Evolutionary conservation across 2,797 vertebrate genomes (phyloP), one percentile per base, ranked within the genome.

Genomic region (Hypotaenidia okinawae): DNA sequence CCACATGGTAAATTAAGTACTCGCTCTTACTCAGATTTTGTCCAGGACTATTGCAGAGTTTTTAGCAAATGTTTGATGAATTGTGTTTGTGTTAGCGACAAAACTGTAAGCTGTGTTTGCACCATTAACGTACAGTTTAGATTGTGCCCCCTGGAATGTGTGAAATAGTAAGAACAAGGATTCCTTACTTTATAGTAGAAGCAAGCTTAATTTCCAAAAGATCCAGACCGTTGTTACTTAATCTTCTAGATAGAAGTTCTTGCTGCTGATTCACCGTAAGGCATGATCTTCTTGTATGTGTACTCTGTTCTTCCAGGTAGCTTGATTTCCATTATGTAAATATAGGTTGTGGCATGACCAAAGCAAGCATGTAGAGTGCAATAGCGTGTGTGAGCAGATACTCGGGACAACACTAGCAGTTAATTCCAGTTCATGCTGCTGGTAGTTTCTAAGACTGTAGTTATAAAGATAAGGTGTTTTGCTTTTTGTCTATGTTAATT

Each of bases 231-330:
- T 85, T 23, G 19, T 76, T 86, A 59, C 19, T 9, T 62, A 39
- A 4, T 74, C 19, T 51, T 74, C 37, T 73, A 39, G 33, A 3
- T 4, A 54, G 32, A 66, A 73, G 24, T 55, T 87, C 13, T 62
- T 66, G 23, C 30, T 64, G 17, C 25, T 70, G 7, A 75, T 64
- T 69, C 61, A 28, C 25, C 73, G 33, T 10, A 23, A 18, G 6
- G 19, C 5, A 3, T 15, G 16, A 1, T 69, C 24, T 49, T 69
- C 24, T 49, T 68, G 15, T 45, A n/a, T 13, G 0, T 2, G 0
- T 57, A 6, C 58, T 73, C 30, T 3, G 1, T 57, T 89, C 37
- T 52, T 79, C 55, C 41, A 49, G 55, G 45, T 73, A 18, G 16
- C 13, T 79, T 16, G 43, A 33, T 57, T 37, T 58, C 13, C 70